Evolutionary conservation across 2,797 vertebrate species (phyloP), one percentile per base, ranked within the genome.

Genomic region (Sebastes nivosus): DNA sequence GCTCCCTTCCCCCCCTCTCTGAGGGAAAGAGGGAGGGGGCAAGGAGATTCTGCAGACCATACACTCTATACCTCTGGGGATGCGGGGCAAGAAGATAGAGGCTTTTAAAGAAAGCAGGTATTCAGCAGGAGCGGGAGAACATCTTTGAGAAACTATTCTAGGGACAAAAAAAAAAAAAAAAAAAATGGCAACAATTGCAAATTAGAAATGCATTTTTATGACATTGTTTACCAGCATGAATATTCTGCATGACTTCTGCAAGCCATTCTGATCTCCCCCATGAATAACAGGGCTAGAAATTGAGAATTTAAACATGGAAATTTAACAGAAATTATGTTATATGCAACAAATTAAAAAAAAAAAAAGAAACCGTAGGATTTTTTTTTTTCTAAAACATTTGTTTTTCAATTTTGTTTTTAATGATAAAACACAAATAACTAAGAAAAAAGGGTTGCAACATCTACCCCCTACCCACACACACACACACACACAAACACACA

Each of bases 221-320:
- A 94, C 90, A 91, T 94, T 93, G 93, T 96, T 95, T 95, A 95
- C 93, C 95, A 95, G 95, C 96, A 96, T 96, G 95, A 95, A 89
- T 93, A 95, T 95, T 95, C 89, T 95, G 96, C 96, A 96, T 96
- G 93, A 93, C 92, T 93, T 94, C 92, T 94, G 93, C 93, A 95
- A 95, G 94, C 91, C 95, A 94, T 90, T 90, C 89, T 82, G 80
- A 89, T 75, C 87, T 68, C 86, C 83, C 84, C 79, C 81, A 81
- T 80, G 81, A 94, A 90, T 81, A 88, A 93, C 91, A 95, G 94
- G 94, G 94, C 91, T 93, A 92, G 88, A 89, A 94, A 93, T 92
- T 84, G 84, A 94, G 46, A 79, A 73, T 77, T 84, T 66, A 89
- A 92, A 93, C 81, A 64, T 80, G 75, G 75, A 89, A 91, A 91